phyloP scores from a whole-genome alignment of 2,888 invertebrate species.

The Cordilura impudica region DNA sequence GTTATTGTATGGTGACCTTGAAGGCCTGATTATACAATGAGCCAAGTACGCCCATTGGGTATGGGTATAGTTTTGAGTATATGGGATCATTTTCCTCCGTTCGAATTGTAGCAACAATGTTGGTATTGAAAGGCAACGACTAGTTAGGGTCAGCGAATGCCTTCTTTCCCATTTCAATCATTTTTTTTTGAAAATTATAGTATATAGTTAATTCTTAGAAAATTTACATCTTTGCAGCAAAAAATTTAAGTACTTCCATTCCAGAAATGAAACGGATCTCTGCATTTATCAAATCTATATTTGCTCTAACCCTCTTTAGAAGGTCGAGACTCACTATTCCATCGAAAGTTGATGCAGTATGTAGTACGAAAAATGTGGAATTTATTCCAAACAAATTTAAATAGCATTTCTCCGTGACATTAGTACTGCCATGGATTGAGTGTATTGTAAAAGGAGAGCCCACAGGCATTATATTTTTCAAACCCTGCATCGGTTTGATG shows the following conservation, averaged over 20 bases:
- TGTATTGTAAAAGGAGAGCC: constrained; percentile 15
- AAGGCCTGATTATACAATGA: too few relatives aligned
- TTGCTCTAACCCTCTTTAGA: constrained; percentile 9
- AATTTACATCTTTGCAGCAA: constrained; percentile 3
- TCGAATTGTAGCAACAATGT: constrained; percentile 37
- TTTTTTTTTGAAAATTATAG: constrained; percentile 3
- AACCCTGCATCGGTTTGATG: constrained; percentile 33
- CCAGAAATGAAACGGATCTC: constrained; percentile 1
- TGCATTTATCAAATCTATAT: constrained; percentile 4
- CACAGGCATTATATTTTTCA: constrained; percentile 38
- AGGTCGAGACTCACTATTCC: constrained; percentile 43
- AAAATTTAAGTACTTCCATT: constrained; percentile 8
- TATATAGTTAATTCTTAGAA: constrained; percentile 9
- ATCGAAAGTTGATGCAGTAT: constrained; percentile 22
- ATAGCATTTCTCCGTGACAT: constrained; percentile 18
- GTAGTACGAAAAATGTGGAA: constrained; percentile 44
- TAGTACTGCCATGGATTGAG: constrained; percentile 38
- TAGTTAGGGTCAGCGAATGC: constrained; percentile 33
- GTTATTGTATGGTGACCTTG: too few relatives aligned
- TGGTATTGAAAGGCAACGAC: constrained; percentile 26
- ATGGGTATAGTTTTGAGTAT: constrained; percentile 39
- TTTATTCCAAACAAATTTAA: constrained; percentile 44
- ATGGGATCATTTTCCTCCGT: constrained; percentile 25
- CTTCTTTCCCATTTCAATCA: constrained; percentile 1
- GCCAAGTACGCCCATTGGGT: constrained; percentile 27